Evolutionary conservation across 1,140 invertebrate species (phyloP), one percentile per base, ranked within the genome.

Genomic region (Pogonognathellus flavescens): DNA sequence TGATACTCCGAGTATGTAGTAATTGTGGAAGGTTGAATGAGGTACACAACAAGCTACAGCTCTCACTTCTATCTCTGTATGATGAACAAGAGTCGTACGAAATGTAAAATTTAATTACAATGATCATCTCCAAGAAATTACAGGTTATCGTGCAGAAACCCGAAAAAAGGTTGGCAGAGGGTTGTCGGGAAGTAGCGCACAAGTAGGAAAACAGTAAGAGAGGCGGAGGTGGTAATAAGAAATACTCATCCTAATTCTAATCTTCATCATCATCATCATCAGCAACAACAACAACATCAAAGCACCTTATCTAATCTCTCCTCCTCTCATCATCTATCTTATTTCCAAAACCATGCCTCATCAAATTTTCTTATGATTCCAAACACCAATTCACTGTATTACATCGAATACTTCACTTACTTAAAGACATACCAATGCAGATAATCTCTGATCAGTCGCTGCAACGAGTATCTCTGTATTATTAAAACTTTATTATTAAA

Each of bases 191-290:
- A 57, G 80, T 55, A 81, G 80, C 80, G 80, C 52, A 82, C 52
- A 59, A 82, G 80, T 57, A 82, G 52, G 52, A 60, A 18, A 83
- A 60, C 50, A 52, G 83, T 70, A 80, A 62, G 53, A 70, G 72
- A 83, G 85, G 85, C 85, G 85, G 85, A 86, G 85, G 85, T 86
- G 85, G 85, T 62, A 86, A 85, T 85, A 70, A 72, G 83, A 84
- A 87, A 86, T 86, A 50, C 70, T 76, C 70, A 76, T 76, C 70
- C 70, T 76, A 41, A 76, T 76, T 76, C 70, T 76, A 76, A 57
- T 57, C 57, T 82, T 60, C 57, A 60, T 31, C 66, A 60, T 82
- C 57, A 82, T 57, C 22, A 57, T 82, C 80, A 82, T 82, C 41
- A 80, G 14, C 72, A 16, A 20, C 31, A 49, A 41, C 31, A 22